Conservation (phyloP, 2,888 invertebrate genomes). For the Linyphia triangularis region DNA sequence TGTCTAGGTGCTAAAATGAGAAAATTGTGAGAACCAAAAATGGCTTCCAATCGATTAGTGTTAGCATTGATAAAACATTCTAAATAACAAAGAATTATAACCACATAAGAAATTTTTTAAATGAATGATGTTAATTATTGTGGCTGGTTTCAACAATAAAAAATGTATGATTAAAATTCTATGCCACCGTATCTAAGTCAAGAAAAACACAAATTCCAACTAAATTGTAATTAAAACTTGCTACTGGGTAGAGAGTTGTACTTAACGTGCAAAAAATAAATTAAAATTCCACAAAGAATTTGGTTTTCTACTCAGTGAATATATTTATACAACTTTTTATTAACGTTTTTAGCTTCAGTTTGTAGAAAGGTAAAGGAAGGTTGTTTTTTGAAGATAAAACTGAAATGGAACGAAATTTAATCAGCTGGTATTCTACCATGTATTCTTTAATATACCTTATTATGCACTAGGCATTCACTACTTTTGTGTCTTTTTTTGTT, state of each 20-base stretch:
- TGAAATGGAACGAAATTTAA: slow-evolving; percentile 43
- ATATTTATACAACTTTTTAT: slow-evolving; percentile 9
- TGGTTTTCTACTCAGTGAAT: slow-evolving; percentile 23
- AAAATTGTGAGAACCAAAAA: too few species aligned
- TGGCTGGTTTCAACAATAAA: slow-evolving; percentile 29
- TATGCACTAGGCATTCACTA: slow-evolving; percentile 14
- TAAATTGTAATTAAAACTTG: slow-evolving; percentile 60
- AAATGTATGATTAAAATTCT: slow-evolving; percentile 52
- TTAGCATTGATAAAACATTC: too few species aligned
- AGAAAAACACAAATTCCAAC: slow-evolving; percentile 1
- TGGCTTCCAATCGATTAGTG: too few species aligned
- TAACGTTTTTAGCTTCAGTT: not conserved
- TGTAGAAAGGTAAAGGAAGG: not conserved
- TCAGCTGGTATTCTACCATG: slow-evolving; percentile 12
- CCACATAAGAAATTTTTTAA: slow-evolving; percentile 2
- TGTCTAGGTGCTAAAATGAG: too few species aligned
- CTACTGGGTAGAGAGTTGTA: not conserved
- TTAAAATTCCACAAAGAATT: slow-evolving; percentile 37
- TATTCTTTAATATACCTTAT: slow-evolving; percentile 22
- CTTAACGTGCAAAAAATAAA: slow-evolving; percentile 18
- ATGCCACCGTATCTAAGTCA: slow-evolving; percentile 5
- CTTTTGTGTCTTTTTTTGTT: not conserved
- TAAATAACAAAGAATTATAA: not conserved
- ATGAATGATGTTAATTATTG: slow-evolving; percentile 54
- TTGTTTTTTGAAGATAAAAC: slow-evolving; percentile 1